These are phyloP conservation scores for Stegana nigrithorax DNA, from an alignment of 2,888 invertebrate species.

Conservation along the genomic window DNA sequence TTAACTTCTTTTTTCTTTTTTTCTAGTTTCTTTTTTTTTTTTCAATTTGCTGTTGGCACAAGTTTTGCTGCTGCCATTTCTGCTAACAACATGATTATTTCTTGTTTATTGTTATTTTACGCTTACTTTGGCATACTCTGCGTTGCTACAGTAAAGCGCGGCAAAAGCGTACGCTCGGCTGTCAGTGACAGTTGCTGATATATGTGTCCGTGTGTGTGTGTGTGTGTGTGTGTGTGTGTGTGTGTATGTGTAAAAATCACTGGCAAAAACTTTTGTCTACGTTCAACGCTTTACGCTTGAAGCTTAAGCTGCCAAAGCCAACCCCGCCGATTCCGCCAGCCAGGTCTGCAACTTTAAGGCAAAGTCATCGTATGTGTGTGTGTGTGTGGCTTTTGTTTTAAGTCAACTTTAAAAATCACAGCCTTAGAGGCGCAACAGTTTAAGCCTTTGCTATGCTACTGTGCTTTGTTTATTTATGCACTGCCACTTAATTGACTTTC, in stretches of 20 bases:
- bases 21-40: background rate
- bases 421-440: slow-evolving; percentile 32
- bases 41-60: too few relatives aligned
- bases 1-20: background rate
- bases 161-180: background rate
- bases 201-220: background rate
- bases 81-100: slow-evolving; percentile 55
- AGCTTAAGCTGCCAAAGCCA: background rate
- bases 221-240: background rate
- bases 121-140: slow-evolving; percentile 36
- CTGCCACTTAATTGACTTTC: slow-evolving; percentile 7
- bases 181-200: slow-evolving; percentile 8
- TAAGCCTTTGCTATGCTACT: background rate
- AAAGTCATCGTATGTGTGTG: background rate
- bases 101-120: slow-evolving; percentile 58
- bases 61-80: slow-evolving; percentile 4
- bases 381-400: background rate
- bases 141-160: slow-evolving; percentile 18
- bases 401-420: background rate
- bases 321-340: background rate
- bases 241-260: background rate
- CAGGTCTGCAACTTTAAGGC: background rate
- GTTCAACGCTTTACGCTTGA: background rate
- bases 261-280: background rate
- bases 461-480: background rate